Conservation (phyloP, 2,113 vertebrate species). For the Oceanites oceanicus region DNA sequence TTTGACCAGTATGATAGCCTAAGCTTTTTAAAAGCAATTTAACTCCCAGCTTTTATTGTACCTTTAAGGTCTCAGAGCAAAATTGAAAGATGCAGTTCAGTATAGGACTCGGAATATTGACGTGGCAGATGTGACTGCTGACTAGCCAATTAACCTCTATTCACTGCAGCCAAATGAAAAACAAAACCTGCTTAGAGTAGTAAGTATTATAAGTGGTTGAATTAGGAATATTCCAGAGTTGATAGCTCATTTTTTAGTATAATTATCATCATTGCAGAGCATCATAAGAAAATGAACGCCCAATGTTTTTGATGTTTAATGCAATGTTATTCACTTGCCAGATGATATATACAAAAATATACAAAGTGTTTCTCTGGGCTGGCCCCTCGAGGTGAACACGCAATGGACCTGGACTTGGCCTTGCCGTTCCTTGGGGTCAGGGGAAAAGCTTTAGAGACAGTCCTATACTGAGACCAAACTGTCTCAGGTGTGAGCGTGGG, state of each 20-base stretch:
- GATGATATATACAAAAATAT: background rate
- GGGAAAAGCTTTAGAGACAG: background rate
- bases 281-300: background rate
- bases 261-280: background rate
- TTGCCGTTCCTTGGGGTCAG: background rate
- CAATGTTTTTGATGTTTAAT: background rate
- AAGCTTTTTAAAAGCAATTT: constrained; percentile 64
- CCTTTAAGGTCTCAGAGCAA: constrained; percentile 35
- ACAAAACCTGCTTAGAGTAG: constrained; percentile 1
- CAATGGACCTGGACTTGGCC: background rate
- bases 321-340: background rate
- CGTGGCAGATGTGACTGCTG: background rate
- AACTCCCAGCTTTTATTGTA: constrained; percentile 29
- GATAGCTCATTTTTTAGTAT: background rate
- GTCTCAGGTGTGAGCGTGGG: background rate
- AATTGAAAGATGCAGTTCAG: constrained; percentile 53
- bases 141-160: constrained; percentile 6
- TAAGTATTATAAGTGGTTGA: background rate
- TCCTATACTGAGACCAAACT: background rate
- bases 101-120: background rate
- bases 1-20: background rate
- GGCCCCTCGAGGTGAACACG: background rate
- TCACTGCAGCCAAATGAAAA: background rate
- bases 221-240: background rate
- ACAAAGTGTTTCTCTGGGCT: background rate